A percentile compares a stretch with the other conserved stretches of the same genome.
Conservation (phyloP, 1,140 invertebrate species). For the Drosophila repleta region DNA sequence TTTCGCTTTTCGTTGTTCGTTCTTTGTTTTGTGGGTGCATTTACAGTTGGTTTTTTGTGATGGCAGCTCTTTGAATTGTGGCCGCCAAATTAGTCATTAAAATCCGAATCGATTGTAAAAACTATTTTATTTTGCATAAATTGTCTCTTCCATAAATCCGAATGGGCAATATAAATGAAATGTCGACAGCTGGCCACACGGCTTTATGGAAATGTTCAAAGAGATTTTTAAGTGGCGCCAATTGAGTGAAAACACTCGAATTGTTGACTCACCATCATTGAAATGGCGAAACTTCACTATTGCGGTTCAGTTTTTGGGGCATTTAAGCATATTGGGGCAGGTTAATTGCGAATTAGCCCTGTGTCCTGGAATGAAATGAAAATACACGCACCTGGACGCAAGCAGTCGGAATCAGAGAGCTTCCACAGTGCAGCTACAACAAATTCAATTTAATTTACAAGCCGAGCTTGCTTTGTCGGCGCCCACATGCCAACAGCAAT, state of each 20-base stretch:
- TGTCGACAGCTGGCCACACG: no score
- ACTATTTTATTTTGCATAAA: constrained; percentile 39
- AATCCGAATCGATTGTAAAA: constrained; percentile 25
- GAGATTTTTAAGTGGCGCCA: not conserved
- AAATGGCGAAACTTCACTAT: constrained; percentile 4
- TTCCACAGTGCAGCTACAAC: constrained; percentile 49
- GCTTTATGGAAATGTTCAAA: not conserved
- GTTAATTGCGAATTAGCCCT: constrained; percentile 65
- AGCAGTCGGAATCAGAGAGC: constrained; percentile 26
- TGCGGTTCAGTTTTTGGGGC: not conserved
- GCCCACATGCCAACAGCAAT: constrained; percentile 28
- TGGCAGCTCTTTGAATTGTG: constrained; percentile 29
- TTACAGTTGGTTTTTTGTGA: constrained; percentile 30
- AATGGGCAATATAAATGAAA: not conserved
- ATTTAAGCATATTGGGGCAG: constrained; percentile 5
- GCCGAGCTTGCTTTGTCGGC: constrained; percentile 60
- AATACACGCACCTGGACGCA: constrained; percentile 55
- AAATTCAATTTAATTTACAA: constrained; percentile 80
- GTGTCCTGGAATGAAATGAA: constrained; percentile 67
- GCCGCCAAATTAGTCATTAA: constrained; percentile 44
- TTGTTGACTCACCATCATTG: constrained; percentile 8
- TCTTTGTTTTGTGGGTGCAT: not conserved
- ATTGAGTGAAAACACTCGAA: not conserved
- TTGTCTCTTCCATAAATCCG: constrained; percentile 19
- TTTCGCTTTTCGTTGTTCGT: not conserved